Base-by-base conservation (phyloP, 92 coral and sea anemone species). In the Heliopora coerulea region DNA sequence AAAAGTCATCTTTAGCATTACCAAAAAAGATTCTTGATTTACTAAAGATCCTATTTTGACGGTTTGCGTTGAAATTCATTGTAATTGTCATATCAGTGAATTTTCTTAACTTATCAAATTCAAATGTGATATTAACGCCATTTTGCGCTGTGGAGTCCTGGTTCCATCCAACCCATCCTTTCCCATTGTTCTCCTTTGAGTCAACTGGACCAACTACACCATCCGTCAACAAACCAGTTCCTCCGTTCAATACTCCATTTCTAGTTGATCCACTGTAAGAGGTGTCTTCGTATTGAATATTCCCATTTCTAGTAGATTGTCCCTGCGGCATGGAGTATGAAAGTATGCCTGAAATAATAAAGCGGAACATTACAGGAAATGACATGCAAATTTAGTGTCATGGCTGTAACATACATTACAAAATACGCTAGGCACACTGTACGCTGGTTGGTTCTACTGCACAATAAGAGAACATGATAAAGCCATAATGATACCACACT, bases 111-210 rank as follows among this genome's bases (percentile, higher is more conserved):
- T 12, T 21, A 49, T 27, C 23, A 67, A 67, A 67, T 25, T 42
- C 59, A 67, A 67, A 67, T 49, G 40, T 67, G n/a, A 67, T 67
- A 29, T 67, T 52, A 32, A 70, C 58, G 20, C 37, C 56, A 49
- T 18, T 46, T 70, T 28, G 40, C 3, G 8, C 13, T 14, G 52
- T 50, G 26, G 0, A 0, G 0, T 7, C 18, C 7, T 8, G 12
- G 11, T 4, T 19, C 77, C 77, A 70, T 30, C 77, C 77, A 44
- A 70, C 63, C 77, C 77, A 70, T 19, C 63, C 77, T 39, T 35
- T 20, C 29, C 77, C 77, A 11, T 34, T 10, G 6, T 27, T 0
- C 14, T 52, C 42, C 26, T 70, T 70, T 23, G 52, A 19, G 20
- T 54, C 46, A 52, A n/a, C 50, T 0, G 63, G 63, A 54, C 63